A percentile compares a stretch with the other conserved stretches of the same genome.
Evolutionary conservation across 1,140 invertebrate species (phyloP).

Genomic region (Camponotus pennsylvanicus): DNA sequence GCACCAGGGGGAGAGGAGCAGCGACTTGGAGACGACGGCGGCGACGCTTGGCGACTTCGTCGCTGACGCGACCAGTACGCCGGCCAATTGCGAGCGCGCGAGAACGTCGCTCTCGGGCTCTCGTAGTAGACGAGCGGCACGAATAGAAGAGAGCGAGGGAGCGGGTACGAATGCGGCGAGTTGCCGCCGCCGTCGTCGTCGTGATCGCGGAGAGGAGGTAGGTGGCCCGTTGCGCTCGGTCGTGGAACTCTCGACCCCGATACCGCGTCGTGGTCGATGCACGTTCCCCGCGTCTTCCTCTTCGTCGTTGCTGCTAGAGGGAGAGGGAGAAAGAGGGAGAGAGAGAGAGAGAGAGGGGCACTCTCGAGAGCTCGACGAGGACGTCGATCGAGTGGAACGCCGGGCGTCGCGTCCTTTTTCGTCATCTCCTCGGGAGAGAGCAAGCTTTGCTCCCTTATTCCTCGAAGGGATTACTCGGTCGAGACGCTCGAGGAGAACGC

Average conservation of each 20-base stretch:
- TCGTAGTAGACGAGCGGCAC: conserved; percentile 12
- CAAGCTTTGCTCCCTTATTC: neutral
- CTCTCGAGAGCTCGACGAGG: conserved; percentile 3
- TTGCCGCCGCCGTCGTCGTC: neutral
- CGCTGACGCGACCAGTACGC: conserved; percentile 43
- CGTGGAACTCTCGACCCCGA: conserved; percentile 71
- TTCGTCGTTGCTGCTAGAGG: conserved; percentile 46
- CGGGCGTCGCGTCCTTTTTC: neutral
- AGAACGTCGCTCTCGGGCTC: conserved; percentile 21
- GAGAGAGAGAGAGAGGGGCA: conserved; percentile 17
- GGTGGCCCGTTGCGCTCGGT: conserved; percentile 61
- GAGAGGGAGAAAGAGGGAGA: neutral
- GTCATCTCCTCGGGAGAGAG: no score
- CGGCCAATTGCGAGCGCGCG: conserved; percentile 34
- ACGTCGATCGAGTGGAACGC: conserved; percentile 18
- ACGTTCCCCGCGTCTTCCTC: conserved; percentile 56
- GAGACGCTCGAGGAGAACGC: neutral
- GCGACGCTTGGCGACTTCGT: conserved; percentile 11
- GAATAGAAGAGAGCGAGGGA: conserved; percentile 50
- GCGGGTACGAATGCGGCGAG: conserved; percentile 13
- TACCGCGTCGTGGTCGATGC: conserved; percentile 57
- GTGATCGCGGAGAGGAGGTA: conserved; percentile 42
- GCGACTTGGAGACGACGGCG: conserved; percentile 27
- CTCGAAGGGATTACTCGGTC: neutral
- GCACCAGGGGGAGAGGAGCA: conserved; percentile 18